Percentiles rank a stretch among this genome's conserved stretches.
These are phyloP conservation scores for Gibbula magus DNA, from an alignment of 2,888 invertebrate genomes.

Conservation along the genomic window DNA sequence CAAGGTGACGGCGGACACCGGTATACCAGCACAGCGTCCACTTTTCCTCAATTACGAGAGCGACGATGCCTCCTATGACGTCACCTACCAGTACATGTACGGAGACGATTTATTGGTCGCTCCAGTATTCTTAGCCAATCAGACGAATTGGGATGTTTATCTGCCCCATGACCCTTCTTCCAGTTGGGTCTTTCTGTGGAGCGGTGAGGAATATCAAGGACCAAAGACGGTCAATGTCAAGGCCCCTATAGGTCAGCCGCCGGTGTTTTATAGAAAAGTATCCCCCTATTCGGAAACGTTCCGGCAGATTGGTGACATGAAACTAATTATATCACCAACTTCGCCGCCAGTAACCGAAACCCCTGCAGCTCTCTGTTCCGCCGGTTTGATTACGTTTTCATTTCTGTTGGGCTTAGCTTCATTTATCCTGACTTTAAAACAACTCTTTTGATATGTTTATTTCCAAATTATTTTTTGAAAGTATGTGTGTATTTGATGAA, in stretches of 20 bases:
- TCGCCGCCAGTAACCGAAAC: not conserved
- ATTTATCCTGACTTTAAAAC: too few relatives aligned
- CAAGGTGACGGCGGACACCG: slow-evolving; percentile 42
- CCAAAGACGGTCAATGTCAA: slow-evolving; percentile 43
- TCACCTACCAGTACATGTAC: slow-evolving; percentile 67
- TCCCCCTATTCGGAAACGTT: slow-evolving; percentile 49
- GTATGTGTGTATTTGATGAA: too few relatives aligned
- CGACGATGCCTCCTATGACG: slow-evolving; percentile 46
- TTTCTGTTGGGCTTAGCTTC: not conserved
- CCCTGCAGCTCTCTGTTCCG: not conserved
- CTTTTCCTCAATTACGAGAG: slow-evolving; percentile 61
- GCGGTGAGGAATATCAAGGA: slow-evolving; percentile 38
- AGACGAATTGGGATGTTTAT: slow-evolving; percentile 51
- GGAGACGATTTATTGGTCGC: slow-evolving; percentile 68
- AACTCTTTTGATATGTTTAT: too few relatives aligned
- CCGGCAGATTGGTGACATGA: slow-evolving; percentile 34
- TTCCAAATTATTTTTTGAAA: too few relatives aligned
- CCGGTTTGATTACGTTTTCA: not conserved
- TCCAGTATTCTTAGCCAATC: slow-evolving; percentile 58
- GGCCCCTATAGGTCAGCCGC: slow-evolving; percentile 64
- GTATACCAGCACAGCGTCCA: slow-evolving; percentile 66
- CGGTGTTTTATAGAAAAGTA: slow-evolving; percentile 62
- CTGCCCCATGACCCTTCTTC: slow-evolving; percentile 49
- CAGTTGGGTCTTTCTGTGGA: slow-evolving; percentile 64
- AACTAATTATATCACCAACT: slow-evolving; percentile 31